Percentiles rank a stretch among this genome's conserved stretches.
Conservation (phyloP, 1,140 invertebrate species). For the Saccostrea cuccullata region DNA sequence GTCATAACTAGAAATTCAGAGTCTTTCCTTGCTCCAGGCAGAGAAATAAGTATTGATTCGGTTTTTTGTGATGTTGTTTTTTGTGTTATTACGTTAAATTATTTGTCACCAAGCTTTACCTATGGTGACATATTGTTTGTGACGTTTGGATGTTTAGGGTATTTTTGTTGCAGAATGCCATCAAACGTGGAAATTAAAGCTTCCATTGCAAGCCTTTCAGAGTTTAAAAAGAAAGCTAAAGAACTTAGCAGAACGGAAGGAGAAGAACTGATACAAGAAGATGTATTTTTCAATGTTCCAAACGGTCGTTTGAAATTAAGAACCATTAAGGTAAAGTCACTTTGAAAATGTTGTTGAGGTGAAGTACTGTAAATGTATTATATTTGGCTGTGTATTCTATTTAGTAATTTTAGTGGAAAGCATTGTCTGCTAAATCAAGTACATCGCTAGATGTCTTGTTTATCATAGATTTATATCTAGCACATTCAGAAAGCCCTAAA, state of each 20-base stretch:
- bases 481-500: too few relatives aligned
- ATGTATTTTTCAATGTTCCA: conserved; percentile 86
- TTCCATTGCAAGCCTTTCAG: conserved; percentile 67
- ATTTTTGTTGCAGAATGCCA: conserved; percentile 69
- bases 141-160: neutral
- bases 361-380: too few relatives aligned
- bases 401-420: too few relatives aligned
- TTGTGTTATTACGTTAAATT: neutral
- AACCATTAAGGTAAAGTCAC: conserved; percentile 61
- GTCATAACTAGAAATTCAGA: too few relatives aligned
- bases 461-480: too few relatives aligned
- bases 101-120: neutral
- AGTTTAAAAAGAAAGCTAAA: conserved; percentile 61
- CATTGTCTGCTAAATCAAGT: too few relatives aligned
- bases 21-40: too few relatives aligned
- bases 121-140: neutral
- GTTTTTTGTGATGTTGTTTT: neutral
- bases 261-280: conserved; percentile 85
- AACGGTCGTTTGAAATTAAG: conserved; percentile 88
- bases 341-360: too few relatives aligned
- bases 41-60: neutral
- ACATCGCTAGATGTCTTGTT: too few relatives aligned
- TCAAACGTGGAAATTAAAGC: conserved; percentile 80
- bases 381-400: too few relatives aligned
- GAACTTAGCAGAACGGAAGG: conserved; percentile 67